phyloP scores from a whole-genome alignment of 2,888 invertebrate genomes.

The Priocnemis perturbator region DNA sequence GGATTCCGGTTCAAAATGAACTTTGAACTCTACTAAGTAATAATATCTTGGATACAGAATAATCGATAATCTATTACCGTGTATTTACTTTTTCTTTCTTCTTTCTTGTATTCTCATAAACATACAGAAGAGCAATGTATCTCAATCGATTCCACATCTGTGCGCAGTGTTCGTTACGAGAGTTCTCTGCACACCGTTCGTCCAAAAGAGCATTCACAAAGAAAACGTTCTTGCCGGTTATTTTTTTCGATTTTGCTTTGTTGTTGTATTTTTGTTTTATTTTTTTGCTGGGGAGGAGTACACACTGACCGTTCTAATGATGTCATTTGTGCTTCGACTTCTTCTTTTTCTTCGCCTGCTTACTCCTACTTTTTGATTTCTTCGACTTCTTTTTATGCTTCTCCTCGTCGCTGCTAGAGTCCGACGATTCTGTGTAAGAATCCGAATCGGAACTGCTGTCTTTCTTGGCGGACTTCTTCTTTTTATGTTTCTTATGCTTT shows the following conservation, averaged over 20 bases:
- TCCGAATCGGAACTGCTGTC: constrained; percentile 80
- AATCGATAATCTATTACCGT: constrained; percentile 25
- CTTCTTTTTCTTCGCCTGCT: constrained; percentile 84
- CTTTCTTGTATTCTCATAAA: constrained; percentile 16
- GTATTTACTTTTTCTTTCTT: constrained; percentile 12
- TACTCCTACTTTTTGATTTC: constrained; percentile 83
- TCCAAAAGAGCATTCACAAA: constrained; percentile 39
- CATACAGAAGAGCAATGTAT: constrained; percentile 29
- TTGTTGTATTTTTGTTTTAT: constrained; percentile 1
- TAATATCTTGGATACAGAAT: constrained; percentile 37
- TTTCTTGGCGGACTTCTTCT: constrained; percentile 78
- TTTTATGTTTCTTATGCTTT: constrained; percentile 79
- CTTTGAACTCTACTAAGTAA: constrained; percentile 32
- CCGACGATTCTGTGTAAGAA: constrained; percentile 80
- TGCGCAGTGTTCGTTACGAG: constrained; percentile 29
- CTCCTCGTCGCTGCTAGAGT: constrained; percentile 80
- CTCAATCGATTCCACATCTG: constrained; percentile 26
- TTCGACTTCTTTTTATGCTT: constrained; percentile 80
- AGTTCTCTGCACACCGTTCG: constrained; percentile 23
- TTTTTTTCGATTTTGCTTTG: neutral
- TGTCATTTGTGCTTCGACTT: constrained; percentile 80
- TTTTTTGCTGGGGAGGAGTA: neutral
- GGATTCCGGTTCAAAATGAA: constrained; percentile 33
- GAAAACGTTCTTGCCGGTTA: constrained; percentile 33
- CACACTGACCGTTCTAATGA: constrained; percentile 36